Base-by-base conservation (phyloP, 2,113 vertebrate genomes). In the Polyodon spathula region DNA sequence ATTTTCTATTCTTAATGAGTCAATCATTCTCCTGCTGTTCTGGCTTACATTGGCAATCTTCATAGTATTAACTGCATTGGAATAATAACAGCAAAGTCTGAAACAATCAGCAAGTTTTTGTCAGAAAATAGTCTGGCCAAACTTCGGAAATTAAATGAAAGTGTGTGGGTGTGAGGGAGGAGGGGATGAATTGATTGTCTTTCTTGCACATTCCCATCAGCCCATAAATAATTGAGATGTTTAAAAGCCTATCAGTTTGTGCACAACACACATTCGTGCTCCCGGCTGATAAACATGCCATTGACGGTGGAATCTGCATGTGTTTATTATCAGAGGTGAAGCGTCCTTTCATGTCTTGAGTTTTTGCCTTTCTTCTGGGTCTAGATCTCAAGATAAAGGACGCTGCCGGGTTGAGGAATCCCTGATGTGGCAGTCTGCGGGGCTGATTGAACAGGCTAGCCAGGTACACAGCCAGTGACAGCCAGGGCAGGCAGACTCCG, bases 291-390 rank as follows among this genome's bases (percentile, higher is more conserved):
- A 61, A 65, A 0, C 62, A 1, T 16, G 50, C 63, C 71, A 75
- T 76, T 70, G 57, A 68, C 6, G 58, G 54, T 69, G 70, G 74
- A 16, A 78, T 84, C 64, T 68, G 73, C 71, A 75, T 75, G 73
- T 63, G 1, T 65, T 65, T 66, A 4, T 0, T 61, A 71, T 64
- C 60, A 60, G 54, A 63, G 65, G 55, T 48, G 17, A 67, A 73
- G 63, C 15, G 66, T 70, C 73, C 66, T 67, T 68, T 74, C 64
- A 3, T 50, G 8, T 73, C 70, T 61, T 54, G 56, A 53, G 72
- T 72, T 75, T 63, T 62, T 66, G 75, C 71, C 73, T 70, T 80
- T 81, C 68, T 68, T 82, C 73, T 61, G 50, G 61, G 17, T 68
- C 67, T 70, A 63, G 75, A 78, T 78, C 48, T 68, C 51, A 15